A percentile compares a stretch with the other conserved stretches of the same genome.
phyloP scores from a whole-genome alignment of 2,888 invertebrate species.

The Hydrotaea diabolus region DNA sequence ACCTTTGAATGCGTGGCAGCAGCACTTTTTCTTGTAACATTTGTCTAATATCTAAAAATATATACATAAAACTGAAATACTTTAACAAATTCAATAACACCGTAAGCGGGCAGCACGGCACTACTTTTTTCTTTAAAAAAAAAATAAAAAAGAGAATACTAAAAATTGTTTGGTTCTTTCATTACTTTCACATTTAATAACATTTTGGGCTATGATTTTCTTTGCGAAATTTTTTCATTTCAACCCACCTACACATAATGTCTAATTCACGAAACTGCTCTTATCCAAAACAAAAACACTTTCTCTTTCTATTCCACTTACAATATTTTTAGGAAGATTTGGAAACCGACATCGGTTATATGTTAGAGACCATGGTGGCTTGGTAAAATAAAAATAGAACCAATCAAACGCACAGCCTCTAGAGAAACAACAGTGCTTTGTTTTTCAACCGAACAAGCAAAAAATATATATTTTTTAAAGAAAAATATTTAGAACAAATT shows the following conservation, averaged over 20 bases:
- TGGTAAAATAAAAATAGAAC: too few species aligned
- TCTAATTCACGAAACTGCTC: background rate
- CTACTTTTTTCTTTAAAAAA: slow-evolving; percentile 27
- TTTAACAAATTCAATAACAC: slow-evolving; percentile 15
- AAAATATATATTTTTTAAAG: background rate
- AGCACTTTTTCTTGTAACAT: too few species aligned
- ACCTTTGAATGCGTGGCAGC: background rate
- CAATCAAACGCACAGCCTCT: slow-evolving; percentile 44
- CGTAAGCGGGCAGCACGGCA: slow-evolving; percentile 25
- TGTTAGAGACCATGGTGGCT: slow-evolving; percentile 85
- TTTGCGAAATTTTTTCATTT: background rate
- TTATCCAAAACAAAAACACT: slow-evolving; percentile 68
- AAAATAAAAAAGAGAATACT: slow-evolving; percentile 52
- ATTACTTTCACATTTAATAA: slow-evolving; percentile 33
- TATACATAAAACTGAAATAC: background rate
- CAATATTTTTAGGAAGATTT: slow-evolving; percentile 85
- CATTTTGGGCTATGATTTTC: background rate
- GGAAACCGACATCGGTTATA: slow-evolving; percentile 84
- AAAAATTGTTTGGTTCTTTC: slow-evolving; percentile 45
- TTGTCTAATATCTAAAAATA: background rate
- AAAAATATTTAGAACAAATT: background rate
- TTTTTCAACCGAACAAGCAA: background rate
- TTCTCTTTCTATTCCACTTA: slow-evolving; percentile 67
- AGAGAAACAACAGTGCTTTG: slow-evolving; percentile 26
- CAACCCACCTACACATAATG: too few species aligned